Evolutionary conservation across 2,888 invertebrate species (phyloP).

Genomic region (Patella ulyssiponensis): DNA sequence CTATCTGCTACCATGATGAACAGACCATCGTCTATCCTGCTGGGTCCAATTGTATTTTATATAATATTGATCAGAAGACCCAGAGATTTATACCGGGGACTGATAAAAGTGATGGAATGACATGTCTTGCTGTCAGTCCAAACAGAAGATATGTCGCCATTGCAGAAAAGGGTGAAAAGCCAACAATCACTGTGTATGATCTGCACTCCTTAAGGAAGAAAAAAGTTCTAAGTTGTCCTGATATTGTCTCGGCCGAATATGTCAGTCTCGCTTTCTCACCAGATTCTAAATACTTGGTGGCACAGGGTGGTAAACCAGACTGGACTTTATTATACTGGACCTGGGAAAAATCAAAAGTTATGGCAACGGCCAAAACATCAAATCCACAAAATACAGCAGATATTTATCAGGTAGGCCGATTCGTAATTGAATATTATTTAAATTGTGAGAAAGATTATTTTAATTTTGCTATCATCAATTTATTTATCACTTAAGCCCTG

Average conservation of each 20-base stretch:
- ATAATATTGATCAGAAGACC: slow-evolving; percentile 73
- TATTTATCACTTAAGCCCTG: too few relatives aligned
- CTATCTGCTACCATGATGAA: slow-evolving; percentile 72
- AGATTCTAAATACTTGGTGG: slow-evolving; percentile 86
- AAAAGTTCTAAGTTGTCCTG: slow-evolving; percentile 71
- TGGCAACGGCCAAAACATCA: slow-evolving; percentile 82
- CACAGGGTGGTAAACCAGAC: slow-evolving; percentile 87
- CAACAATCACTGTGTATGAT: slow-evolving; percentile 73
- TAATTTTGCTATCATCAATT: too few relatives aligned
- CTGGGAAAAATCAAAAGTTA: slow-evolving; percentile 86
- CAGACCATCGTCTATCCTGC: slow-evolving; percentile 73
- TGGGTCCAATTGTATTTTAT: slow-evolving; percentile 73
- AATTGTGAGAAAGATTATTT: background rate
- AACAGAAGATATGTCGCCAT: slow-evolving; percentile 73
- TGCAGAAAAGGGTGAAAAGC: slow-evolving; percentile 72
- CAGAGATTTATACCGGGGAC: slow-evolving; percentile 73
- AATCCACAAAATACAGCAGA: slow-evolving; percentile 74
- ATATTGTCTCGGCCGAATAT: slow-evolving; percentile 77
- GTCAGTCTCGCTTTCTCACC: slow-evolving; percentile 84
- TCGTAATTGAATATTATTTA: background rate
- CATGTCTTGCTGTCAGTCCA: slow-evolving; percentile 72
- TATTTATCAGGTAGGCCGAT: slow-evolving; percentile 75
- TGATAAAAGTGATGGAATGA: slow-evolving; percentile 72
- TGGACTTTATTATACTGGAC: slow-evolving; percentile 86
- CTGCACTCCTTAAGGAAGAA: slow-evolving; percentile 71